A percentile compares a stretch with the other conserved stretches of the same genome.
These are phyloP conservation scores for Gasterosteus aculeatus DNA, from an alignment of 2,113 vertebrate genomes.

Conservation along the genomic window DNA sequence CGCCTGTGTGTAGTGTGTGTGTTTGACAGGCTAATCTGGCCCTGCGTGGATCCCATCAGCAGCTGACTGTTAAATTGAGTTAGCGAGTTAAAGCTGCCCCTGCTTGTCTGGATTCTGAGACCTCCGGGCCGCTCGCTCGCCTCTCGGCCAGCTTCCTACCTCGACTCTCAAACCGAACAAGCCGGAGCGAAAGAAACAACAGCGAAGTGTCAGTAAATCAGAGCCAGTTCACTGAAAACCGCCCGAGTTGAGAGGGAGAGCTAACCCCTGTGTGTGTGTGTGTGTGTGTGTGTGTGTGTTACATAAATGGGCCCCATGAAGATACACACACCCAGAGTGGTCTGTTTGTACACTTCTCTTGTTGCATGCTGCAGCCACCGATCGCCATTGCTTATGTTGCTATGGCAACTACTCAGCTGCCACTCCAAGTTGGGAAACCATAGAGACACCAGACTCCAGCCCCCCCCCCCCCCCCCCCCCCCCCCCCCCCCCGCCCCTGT, in stretches of 20 bases:
- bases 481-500: no score
- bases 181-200: background rate
- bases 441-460: conserved; percentile 62
- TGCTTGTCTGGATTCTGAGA: conserved; percentile 47
- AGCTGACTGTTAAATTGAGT: conserved; percentile 64
- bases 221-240: background rate
- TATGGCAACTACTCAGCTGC: conserved; percentile 73
- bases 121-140: background rate
- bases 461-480: no score
- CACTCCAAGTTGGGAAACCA: conserved; percentile 75
- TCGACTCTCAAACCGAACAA: conserved; percentile 8
- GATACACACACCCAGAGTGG: background rate
- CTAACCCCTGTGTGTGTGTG: background rate
- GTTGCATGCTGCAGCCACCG: conserved; percentile 20
- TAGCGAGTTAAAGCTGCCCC: conserved; percentile 64
- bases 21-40: conserved; percentile 58
- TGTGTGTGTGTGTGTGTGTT: background rate
- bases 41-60: conserved; percentile 59
- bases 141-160: conserved; percentile 10
- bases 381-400: conserved; percentile 55
- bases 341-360: conserved; percentile 5
- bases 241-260: background rate
- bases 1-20: conserved; percentile 6
- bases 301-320: background rate
- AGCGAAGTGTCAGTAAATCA: background rate